Base-by-base conservation (phyloP, 2,888 invertebrate species). In the Nowickia ferox region DNA sequence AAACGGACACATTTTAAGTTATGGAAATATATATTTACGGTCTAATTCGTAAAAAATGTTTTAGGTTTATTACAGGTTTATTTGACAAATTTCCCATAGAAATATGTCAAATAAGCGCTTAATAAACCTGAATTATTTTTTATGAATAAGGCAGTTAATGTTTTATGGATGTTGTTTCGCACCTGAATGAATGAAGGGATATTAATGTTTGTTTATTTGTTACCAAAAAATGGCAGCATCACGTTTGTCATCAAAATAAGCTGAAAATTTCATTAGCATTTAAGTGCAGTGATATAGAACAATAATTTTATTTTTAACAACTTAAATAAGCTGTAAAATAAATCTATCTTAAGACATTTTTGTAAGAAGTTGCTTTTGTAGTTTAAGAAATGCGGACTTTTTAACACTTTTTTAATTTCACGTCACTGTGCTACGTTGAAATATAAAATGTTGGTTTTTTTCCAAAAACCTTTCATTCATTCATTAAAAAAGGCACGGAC, bases 191-290 rank as follows among this genome's bases (percentile, higher is more conserved):
- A 2, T 69, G 10, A 30, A 30, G 5, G 5, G 15, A 48, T 42
- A 51, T 30, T 1, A 40, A 40, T 51, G 10, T 68, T 42, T 71
- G 57, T 59, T 46, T 8, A 59, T 44, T 51, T 17, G 13, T 66
- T 30, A 13, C 11, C 51, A 19, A 0, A 9, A 19, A 57, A 61
- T 42, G 42, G 8, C 40, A 79, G n/a, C 75, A 72, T 72, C 66
- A 68, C 74, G 61, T 77, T 79, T 81, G 74, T 48, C 72, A 77
- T 55, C 61, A 81, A 76, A 76, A 81, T 59, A 77, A 80, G 66
- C 61, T 81, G 72, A 68, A 75, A 76, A 80, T 66, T 71, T 77
- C n/a, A 84, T 84, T 81, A 77, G 71, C 76, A 81, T 77, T 75
- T 84, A 72, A 84, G 76, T 61, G 46, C 65, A 44, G 72, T 80